phyloP scores from a whole-genome alignment of 2,797 vertebrate species.

The Sebastes matsubarae region DNA sequence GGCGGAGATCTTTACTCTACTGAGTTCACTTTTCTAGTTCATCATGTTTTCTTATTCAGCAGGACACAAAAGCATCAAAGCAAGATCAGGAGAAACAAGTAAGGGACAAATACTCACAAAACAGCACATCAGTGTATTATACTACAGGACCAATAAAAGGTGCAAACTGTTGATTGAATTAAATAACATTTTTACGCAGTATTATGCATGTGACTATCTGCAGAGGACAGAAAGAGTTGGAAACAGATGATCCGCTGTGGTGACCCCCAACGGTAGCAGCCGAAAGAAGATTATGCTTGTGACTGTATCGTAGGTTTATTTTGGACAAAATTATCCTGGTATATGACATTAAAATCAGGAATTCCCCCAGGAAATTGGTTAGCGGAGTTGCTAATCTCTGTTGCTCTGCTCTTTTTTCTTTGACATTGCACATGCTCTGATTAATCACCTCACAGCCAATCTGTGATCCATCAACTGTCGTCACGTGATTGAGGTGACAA shows the following conservation, averaged over 20 bases:
- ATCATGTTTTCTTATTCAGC: background rate
- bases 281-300: background rate
- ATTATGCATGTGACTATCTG: background rate
- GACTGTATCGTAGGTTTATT: background rate
- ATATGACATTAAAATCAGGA: background rate
- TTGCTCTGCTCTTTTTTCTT: background rate
- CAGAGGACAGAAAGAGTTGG: background rate
- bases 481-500: background rate
- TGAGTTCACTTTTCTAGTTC: too few relatives aligned
- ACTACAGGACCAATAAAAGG: too few relatives aligned
- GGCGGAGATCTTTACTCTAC: too few relatives aligned
- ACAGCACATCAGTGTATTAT: background rate
- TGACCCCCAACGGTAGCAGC: background rate
- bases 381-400: background rate
- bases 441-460: background rate
- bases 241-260: background rate
- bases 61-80: background rate
- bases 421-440: background rate
- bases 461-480: background rate
- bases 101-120: background rate
- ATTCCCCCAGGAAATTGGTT: background rate
- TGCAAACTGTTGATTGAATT: background rate
- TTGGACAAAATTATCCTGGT: background rate
- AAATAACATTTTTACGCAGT: background rate
- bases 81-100: background rate